These are phyloP conservation scores for Thyatira batis DNA, from an alignment of 2,888 invertebrate species.

Conservation along the genomic window DNA sequence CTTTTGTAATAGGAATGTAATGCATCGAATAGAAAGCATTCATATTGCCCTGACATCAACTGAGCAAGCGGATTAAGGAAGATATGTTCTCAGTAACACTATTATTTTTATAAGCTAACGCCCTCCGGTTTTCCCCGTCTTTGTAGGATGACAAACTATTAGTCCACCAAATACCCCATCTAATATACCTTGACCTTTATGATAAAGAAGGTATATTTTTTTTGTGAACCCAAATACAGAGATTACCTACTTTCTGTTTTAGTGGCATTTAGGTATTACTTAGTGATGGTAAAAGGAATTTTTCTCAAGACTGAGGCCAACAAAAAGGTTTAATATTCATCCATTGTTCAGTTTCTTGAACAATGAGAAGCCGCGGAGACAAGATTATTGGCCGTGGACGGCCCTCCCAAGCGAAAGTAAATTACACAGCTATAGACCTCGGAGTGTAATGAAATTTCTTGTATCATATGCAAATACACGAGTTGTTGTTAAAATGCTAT, in stretches of 20 bases:
- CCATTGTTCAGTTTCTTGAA: conserved; percentile 33
- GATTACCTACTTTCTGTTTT: background rate
- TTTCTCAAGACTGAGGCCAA: conserved; percentile 20
- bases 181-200: too few species aligned
- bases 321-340: conserved; percentile 27
- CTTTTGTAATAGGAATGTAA: too few species aligned
- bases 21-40: too few species aligned
- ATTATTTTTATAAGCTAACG: too few species aligned
- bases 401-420: conserved; percentile 27
- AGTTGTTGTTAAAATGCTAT: background rate
- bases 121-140: too few species aligned
- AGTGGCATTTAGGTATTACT: conserved; percentile 4
- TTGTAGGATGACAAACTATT: too few species aligned
- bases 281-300: conserved; percentile 22
- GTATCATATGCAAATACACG: background rate
- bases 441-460: conserved; percentile 5
- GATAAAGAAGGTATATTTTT: too few species aligned
- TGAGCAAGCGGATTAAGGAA: too few species aligned
- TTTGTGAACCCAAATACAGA: too few species aligned
- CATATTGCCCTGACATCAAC: too few species aligned
- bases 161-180: too few species aligned
- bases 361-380: conserved; percentile 30
- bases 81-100: too few species aligned
- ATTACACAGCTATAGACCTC: conserved; percentile 26
- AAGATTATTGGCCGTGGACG: conserved; percentile 27